phyloP scores from a whole-genome alignment of 2,797 vertebrate species.

The Myotis findleyi region DNA sequence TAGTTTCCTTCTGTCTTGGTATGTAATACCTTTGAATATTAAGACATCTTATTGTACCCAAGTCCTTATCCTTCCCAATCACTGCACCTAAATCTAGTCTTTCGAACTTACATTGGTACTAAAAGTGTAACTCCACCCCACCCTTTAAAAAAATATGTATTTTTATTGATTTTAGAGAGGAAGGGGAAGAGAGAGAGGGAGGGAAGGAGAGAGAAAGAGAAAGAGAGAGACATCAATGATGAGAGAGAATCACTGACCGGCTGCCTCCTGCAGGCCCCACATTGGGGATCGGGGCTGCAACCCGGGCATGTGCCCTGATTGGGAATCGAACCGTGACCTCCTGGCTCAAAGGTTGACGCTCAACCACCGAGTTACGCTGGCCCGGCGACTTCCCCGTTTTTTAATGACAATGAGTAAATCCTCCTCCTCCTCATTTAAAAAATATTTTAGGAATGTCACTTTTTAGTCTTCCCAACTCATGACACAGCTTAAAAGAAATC shows the following conservation, averaged over 20 bases:
- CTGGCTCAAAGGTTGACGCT: no score
- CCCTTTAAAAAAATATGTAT: not conserved
- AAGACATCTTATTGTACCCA: not conserved
- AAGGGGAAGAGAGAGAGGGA: no score
- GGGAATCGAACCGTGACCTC: not conserved
- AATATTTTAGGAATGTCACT: not conserved
- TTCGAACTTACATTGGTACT: not conserved
- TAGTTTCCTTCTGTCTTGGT: conserved; percentile 5
- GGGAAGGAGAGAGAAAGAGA: no score
- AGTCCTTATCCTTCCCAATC: not conserved
- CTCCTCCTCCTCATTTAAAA: not conserved
- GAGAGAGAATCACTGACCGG: not conserved
- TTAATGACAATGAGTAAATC: not conserved
- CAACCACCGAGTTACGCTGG: no score
- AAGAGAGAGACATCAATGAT: not conserved
- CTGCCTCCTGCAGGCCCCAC: not conserved
- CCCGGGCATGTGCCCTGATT: not conserved
- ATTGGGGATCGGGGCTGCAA: not conserved
- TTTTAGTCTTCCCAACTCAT: conserved; percentile 24
- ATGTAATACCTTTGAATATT: not conserved
- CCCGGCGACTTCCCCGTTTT: not conserved
- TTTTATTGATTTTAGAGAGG: not conserved
- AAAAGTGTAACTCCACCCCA: not conserved
- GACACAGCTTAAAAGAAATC: conserved; percentile 4
- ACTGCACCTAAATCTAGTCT: conserved; percentile 12